Evolutionary conservation across 2,888 invertebrate genomes (phyloP), one percentile per base, ranked within the genome.

Genomic region (Athalia rosae): DNA sequence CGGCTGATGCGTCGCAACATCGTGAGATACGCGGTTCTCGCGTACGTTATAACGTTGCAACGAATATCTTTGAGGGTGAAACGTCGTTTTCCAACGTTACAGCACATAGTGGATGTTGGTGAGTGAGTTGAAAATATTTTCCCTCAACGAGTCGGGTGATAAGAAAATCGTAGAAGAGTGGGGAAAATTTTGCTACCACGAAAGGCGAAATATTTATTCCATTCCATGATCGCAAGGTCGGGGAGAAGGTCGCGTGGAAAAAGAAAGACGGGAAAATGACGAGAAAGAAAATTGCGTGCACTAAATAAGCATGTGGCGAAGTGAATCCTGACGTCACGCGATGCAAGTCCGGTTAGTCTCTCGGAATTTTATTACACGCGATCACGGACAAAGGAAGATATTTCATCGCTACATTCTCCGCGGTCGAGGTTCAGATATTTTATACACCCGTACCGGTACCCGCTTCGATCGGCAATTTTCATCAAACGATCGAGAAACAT

Each of bases 41-140:
- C 97, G 58, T 97, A 96, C 90, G 97, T 97, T 80, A 96, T 97
- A 85, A 96, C 96, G 5, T 91, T 97, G 78, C 96, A 96, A 89
- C 93, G 96, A 88, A 96, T 97, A 77, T 97, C 97, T 73, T 91
- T 97, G 83, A 92, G 97, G 79, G 97, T 97, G 53, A 97, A 97
- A 89, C 93, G 96, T 87, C 92, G 97, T 79, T 97, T 97, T 90
- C 97, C 97, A 15, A 94, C 96, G 11, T 95, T 96, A 92, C 96
- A 97, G 88, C 97, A 97, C 90, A 94, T 97, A 83, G 97, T 97
- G 50, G 97, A 97, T 91, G 95, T 96, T 81, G 97, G 95, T 95
- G 89, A 93, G 92, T 89, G 76, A 77, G 53, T 48, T 50, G 58
- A 13, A 28, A 61, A 48, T 77, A 56, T 9, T n/a, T 11, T 7